phyloP scores from a whole-genome alignment of 2,888 invertebrate genomes.

The Cordilura impudica region DNA sequence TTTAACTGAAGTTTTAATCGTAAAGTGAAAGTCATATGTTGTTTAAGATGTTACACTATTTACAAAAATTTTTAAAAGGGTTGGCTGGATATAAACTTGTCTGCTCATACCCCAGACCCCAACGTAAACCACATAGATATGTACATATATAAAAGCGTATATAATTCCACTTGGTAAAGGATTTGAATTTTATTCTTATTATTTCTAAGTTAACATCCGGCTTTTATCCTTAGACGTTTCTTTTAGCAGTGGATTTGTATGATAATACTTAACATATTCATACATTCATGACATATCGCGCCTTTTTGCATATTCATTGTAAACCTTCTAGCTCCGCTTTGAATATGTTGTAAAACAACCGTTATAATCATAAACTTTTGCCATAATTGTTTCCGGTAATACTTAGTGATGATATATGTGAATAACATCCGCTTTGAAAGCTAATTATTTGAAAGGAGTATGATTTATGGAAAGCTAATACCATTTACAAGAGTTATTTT shows the following conservation, averaged over 20 bases:
- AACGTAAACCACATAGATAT: conserved; percentile 36
- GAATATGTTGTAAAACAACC: background rate
- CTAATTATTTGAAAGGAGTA: conserved; percentile 29
- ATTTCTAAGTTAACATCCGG: conserved; percentile 61
- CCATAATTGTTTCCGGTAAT: conserved; percentile 61
- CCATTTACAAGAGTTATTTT: no score
- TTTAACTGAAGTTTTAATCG: conserved; percentile 50
- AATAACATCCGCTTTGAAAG: conserved; percentile 51
- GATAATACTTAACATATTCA: conserved; percentile 51
- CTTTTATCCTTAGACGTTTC: conserved; percentile 62
- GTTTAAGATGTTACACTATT: conserved; percentile 37
- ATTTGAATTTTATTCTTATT: conserved; percentile 48
- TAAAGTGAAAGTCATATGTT: conserved; percentile 31
- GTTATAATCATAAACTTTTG: conserved; percentile 51
- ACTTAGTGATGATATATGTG: conserved; percentile 41
- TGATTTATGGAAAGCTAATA: background rate
- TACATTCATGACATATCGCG: conserved; percentile 55
- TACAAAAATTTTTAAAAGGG: background rate
- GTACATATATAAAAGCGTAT: background rate
- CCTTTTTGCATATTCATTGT: conserved; percentile 35
- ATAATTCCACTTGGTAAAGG: background rate
- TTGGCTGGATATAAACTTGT: conserved; percentile 15
- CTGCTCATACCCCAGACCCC: background rate
- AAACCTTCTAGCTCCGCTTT: background rate
- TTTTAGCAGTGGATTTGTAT: conserved; percentile 39